Evolutionary conservation across 2,113 vertebrate genomes (phyloP), one percentile per base, ranked within the genome.

Genomic region (Riparia riparia): DNA sequence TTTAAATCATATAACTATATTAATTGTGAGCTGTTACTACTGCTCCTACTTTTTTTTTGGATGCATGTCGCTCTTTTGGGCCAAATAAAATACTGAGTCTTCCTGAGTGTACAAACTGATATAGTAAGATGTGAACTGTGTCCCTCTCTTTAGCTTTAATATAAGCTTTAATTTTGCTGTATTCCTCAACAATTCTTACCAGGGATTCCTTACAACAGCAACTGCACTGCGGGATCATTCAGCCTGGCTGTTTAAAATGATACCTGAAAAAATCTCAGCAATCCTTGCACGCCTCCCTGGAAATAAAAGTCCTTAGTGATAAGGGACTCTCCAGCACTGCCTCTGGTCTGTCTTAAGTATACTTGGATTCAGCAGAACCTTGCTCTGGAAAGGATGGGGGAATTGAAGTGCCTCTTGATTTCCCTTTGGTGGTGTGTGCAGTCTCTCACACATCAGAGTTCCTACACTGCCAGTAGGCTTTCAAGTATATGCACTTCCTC

Each of bases 141-240:
- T 80, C 25, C 60, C 25, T 64, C 13, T 76, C 22, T 10, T 12
- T n/a, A 57, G 32, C 32, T 57, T 57, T 34, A 34, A 10, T n/a
- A 5, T 69, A 44, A 56, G 39, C 44, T 73, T 39, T 56, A 44
- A 65, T 73, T 91, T 94, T 70, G 28, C 63, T 77, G 1, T 53
- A 3, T 78, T 10, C 28, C 61, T 82, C 15, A 65, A 0, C 0
- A 2, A 1, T 78, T 66, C 28, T 49, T 83, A 20, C 10, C 22
- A 34, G 56, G 6, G 8, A n/a, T 73, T 91, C 47, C 41, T 65
- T 81, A 14, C 65, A 49, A 34, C 22, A 74, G 60, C 16, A 53
- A 20, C 39, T 26, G 14, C 34, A 17, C 42, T 44, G 47, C 31
- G 45, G 65, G 74, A 45, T 64, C 37, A 16, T 14, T 64, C 15